Evolutionary conservation across 2,888 invertebrate species (phyloP), one percentile per base, ranked within the genome.

Genomic region (Drosophila recens): DNA sequence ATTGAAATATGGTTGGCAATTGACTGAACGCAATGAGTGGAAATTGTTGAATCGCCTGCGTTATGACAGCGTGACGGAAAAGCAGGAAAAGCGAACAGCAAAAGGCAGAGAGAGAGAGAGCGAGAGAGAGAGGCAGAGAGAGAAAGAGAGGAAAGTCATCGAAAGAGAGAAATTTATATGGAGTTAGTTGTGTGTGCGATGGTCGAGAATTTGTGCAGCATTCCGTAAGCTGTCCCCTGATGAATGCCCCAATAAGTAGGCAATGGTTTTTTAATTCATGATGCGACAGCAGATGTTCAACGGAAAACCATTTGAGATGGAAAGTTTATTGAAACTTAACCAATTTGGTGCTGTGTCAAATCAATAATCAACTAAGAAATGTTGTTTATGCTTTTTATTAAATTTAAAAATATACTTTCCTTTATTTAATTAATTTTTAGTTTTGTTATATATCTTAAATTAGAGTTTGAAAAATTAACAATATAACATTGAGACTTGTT

Each of bases 1-100:
- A 86, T 88, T 88, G 85, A 89, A 88, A 87, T 87, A 89, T 88
- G 79, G 78, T 76, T 83, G 79, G 82, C 89, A 87, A 87, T 88
- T 85, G 89, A 79, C 74, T 76, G 78, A 87, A 70, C 74, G 80
- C 89, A 88, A 75, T 80, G 84, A 85, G 82, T 86, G 87, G 89
- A 89, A 89, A 87, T 80, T 82, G 78, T 73, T 75, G 74, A 78
- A 80, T 86, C 69, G 65, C 49, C 66, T 63, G 59, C 58, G 73
- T 65, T 83, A 72, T 80, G 72, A 59, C 73, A 63, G 75, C 76
- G 56, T 78, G 61, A 76, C 69, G 79, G 57, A 45, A 53, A 34
- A 20, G 34, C 36, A 45, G 23, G 11, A 15, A 58, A 56, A 53
- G 10, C 10, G 23, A 9, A 30, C 36, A 27, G 42, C 23, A 30